Evolutionary conservation across 2,888 invertebrate genomes (phyloP), one percentile per base, ranked within the genome.

Genomic region (Ornithoptera alexandrae): DNA sequence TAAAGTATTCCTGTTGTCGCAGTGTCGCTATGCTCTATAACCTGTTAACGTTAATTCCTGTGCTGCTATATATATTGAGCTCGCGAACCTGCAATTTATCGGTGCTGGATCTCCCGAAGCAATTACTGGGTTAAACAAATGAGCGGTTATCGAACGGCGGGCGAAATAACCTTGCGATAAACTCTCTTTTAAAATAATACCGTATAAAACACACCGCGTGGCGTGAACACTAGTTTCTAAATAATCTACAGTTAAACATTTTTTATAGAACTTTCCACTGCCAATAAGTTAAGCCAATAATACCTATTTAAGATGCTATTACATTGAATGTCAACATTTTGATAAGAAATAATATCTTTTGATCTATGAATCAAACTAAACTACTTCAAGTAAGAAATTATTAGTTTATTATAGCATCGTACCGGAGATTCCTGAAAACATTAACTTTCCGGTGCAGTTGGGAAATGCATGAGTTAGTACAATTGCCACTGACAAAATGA

Each of bases 61-160:
- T 76, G 75, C 76, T 75, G 76, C 80, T 74, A 81, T 83, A 81
- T 83, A 80, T 82, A 84, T 84, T 83, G 80, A 79, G 80, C 76
- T 78, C 74, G 79, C 79, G 80, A 84, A 85, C 81, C 79, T 83
- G 82, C 79, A 84, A 85, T 86, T 86, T 86, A 84, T 87, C 79
- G 81, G 72, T 72, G 74, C 73, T 78, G 76, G 78, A 83, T 84
- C 81, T 80, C 78, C 79, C 81, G 81, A 81, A 79, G 81, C 80
- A 84, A 85, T 85, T 84, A 84, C 81, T 77, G 74, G 75, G 75
- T 80, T 81, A 79, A 86, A 83, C 81, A 84, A 86, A 86, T 82
- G 79, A 78, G 79, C 79, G 81, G 81, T 84, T 81, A 83, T 81
- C 78, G 78, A 77, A 77, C 63, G 57, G 60, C 67, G 42, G 42